Evolutionary conservation across 2,113 vertebrate genomes (phyloP), one percentile per base, ranked within the genome.

Genomic region (Carassius auratus): DNA sequence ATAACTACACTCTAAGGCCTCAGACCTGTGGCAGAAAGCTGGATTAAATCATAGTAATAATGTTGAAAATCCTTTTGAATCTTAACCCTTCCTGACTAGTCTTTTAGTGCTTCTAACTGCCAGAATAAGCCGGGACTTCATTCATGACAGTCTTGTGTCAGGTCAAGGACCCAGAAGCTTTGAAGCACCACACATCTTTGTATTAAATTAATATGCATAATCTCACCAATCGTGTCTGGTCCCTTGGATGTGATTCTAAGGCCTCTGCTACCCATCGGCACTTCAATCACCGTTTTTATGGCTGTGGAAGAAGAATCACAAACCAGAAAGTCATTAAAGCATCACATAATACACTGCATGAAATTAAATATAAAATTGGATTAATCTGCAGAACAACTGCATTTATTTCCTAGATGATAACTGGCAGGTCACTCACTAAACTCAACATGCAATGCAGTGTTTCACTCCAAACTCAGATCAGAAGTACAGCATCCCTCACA

Each of bases 211-310:
- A 71, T 33, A 77, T 12, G 15, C 9, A 62, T 36, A 5, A 87
- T 91, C 94, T 94, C 93, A 99, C 97, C 93, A 78, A 99, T 94
- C 76, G 91, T 92, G 71, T 95, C 96, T 9, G 96, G 96, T 86
- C 97, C 97, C 91, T 97, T 97, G 69, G 95, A 91, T 2, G 94
- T 96, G 88, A 98, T 95, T 91, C 96, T 93, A 91, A 97, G 94
- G 17, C 95, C 95, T 75, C 96, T 95, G 76, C 97, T 98, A 81
- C 97, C 97, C 91, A 96, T 86, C 0, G 97, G 97, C 33, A 98
- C 95, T 87, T 97, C 97, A 80, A 98, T 95, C 90, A 96, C 92
- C 0, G 92, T 96, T 92, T 98, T 97, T 90, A 97, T 91, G 86
- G 95, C 97, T 99, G 90, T 77, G 90, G 92, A 33, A 73, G 30